Evolutionary conservation across 2,113 vertebrate genomes (phyloP).

Genomic region (Corvus hawaiiensis): DNA sequence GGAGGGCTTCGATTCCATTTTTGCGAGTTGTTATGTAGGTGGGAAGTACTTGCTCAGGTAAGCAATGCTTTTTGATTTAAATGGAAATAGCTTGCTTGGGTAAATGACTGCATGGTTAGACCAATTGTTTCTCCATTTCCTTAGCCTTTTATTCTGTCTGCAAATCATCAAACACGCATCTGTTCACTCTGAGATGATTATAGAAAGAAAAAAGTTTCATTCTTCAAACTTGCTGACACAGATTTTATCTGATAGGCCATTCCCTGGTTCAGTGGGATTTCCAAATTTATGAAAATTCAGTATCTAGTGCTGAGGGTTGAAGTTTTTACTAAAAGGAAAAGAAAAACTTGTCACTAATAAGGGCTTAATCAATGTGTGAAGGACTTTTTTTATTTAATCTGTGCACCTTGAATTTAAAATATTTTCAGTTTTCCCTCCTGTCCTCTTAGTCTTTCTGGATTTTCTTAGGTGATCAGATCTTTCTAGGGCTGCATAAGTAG

Average conservation of each 20-base stretch:
- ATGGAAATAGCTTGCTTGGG: slow-evolving; percentile 31
- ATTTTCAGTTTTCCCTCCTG: not conserved
- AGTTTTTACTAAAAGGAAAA: not conserved
- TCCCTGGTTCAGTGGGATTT: not conserved
- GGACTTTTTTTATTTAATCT: not conserved
- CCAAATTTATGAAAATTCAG: not conserved
- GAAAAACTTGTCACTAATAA: not conserved
- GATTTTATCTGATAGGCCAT: not conserved
- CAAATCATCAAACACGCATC: not conserved
- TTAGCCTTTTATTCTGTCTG: not conserved
- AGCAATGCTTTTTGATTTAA: slow-evolving; percentile 26
- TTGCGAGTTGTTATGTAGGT: not conserved
- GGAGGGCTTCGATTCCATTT: not conserved
- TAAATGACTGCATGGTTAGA: slow-evolving; percentile 9
- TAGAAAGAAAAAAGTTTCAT: not conserved
- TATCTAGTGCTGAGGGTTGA: not conserved
- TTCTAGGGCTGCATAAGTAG: not conserved
- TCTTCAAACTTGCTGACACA: not conserved
- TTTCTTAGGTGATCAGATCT: not conserved
- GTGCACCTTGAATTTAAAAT: not conserved
- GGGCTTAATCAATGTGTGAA: not conserved
- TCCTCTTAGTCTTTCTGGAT: not conserved
- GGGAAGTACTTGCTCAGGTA: slow-evolving; percentile 16
- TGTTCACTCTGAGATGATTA: not conserved
- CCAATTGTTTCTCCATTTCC: slow-evolving; percentile 17